These are phyloP conservation scores for Chaetura pelagica DNA, from an alignment of 2,113 vertebrate species.

Conservation along the genomic window DNA sequence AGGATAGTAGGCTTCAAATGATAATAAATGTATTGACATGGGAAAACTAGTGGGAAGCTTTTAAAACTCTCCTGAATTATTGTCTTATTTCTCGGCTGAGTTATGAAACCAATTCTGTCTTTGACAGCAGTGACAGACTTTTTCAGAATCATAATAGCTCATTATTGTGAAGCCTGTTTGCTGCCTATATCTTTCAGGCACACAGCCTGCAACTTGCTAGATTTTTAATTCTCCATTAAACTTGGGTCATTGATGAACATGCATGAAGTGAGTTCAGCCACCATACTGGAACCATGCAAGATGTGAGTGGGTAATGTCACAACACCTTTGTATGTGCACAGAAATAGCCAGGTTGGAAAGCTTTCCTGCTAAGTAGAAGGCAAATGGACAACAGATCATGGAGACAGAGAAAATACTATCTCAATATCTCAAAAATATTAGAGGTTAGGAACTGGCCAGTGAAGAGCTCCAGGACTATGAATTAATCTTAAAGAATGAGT, in stretches of 20 bases:
- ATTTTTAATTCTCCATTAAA: neutral
- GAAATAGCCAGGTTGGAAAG: neutral
- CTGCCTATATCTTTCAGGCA: neutral
- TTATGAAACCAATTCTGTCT: neutral
- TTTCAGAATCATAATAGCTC: neutral
- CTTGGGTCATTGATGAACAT: neutral
- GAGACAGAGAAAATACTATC: neutral
- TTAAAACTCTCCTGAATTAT: neutral
- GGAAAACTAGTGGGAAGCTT: neutral
- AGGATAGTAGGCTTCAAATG: neutral
- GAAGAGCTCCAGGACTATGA: neutral
- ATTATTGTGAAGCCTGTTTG: neutral
- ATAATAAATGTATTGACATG: neutral
- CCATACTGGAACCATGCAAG: neutral
- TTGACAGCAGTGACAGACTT: neutral
- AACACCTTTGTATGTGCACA: neutral
- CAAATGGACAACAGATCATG: neutral
- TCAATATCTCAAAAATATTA: neutral
- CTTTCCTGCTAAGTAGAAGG: neutral
- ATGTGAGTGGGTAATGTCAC: neutral
- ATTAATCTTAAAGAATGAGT: neutral
- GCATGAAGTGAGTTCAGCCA: neutral
- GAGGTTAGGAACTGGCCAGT: neutral
- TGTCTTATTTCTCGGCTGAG: neutral
- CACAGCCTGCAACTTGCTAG: neutral